Evolutionary conservation across 2,113 vertebrate species (phyloP).

Genomic region (Dicaeum eximium): DNA sequence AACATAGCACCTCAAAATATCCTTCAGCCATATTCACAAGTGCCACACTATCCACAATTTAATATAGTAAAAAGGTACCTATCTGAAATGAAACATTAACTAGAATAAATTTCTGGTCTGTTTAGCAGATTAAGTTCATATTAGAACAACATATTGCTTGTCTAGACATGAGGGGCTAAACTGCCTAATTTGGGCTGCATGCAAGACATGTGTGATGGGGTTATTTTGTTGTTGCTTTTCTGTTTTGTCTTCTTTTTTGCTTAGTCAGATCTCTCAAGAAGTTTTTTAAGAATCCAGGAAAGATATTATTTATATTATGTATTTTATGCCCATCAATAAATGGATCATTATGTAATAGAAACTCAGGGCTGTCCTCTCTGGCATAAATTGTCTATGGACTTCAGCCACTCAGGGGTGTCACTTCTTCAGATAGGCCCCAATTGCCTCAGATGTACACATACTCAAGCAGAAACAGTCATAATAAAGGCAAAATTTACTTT

Average conservation of each 20-base stretch:
- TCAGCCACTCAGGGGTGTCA: background rate
- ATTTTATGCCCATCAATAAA: background rate
- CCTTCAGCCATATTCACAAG: background rate
- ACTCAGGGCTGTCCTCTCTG: background rate
- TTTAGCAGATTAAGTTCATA: background rate
- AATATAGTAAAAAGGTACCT: background rate
- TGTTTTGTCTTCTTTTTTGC: background rate
- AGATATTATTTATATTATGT: background rate
- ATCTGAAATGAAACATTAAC: background rate
- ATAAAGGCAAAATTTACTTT: background rate
- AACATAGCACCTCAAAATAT: background rate
- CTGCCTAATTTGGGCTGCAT: background rate
- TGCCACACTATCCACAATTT: background rate
- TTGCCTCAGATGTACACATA: background rate
- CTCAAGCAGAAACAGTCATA: accelerated
- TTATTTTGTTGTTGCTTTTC: too few species aligned
- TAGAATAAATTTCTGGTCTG: background rate
- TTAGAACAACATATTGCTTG: background rate
- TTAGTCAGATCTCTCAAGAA: background rate
- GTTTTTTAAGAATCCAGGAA: background rate
- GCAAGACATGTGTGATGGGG: background rate
- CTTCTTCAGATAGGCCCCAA: background rate
- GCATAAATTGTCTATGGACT: background rate
- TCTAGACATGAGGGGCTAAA: background rate
- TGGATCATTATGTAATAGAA: background rate